Conservation (phyloP, 2,888 invertebrate genomes). For the Dasypolia templi region DNA sequence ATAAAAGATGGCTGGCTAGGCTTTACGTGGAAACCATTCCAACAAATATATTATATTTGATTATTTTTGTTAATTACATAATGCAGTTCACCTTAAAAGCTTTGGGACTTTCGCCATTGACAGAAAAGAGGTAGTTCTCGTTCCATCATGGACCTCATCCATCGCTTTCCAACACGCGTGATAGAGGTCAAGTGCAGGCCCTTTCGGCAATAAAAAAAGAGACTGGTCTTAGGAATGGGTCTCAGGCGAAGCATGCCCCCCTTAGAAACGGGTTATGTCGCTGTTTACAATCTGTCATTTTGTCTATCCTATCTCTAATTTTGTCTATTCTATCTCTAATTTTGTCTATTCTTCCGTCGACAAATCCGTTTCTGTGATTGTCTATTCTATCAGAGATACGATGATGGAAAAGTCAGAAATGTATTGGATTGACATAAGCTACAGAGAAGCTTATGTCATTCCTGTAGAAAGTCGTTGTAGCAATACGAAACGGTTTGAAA, state of each 20-base stretch:
- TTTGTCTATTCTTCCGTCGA: no score
- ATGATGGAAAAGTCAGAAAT: neutral
- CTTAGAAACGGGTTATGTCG: no score
- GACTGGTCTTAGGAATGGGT: neutral
- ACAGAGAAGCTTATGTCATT: neutral
- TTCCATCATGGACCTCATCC: no score
- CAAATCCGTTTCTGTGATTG: no score
- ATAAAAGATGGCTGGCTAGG: constrained; percentile 22
- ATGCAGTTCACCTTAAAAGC: constrained; percentile 16
- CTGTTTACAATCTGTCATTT: no score
- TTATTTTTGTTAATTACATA: constrained; percentile 17
- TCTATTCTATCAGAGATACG: no score
- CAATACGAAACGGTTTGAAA: neutral
- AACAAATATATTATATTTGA: constrained; percentile 30
- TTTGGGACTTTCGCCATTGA: neutral
- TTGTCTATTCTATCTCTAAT: no score
- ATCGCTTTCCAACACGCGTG: no score
- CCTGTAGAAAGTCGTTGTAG: neutral
- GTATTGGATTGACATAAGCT: neutral
- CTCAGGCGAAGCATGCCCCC: no score
- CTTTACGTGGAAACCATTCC: constrained; percentile 35
- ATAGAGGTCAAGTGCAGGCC: no score
- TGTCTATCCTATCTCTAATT: no score
- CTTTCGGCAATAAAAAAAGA: no score
- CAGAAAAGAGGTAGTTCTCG: neutral